Conservation (phyloP, 92 coral and sea anemone genomes). For the Phenganax subtilis region DNA sequence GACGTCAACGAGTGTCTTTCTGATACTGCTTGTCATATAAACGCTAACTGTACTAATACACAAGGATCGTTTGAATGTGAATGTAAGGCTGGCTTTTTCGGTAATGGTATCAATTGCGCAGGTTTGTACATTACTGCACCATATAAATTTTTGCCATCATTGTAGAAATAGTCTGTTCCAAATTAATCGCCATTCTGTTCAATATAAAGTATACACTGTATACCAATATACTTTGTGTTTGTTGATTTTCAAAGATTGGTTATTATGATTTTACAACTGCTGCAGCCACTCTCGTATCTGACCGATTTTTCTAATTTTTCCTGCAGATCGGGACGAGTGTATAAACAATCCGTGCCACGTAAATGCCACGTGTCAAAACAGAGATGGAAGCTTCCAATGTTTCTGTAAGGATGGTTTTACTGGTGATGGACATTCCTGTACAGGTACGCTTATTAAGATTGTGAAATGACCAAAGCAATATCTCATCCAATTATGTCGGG, state of each 20-base stretch:
- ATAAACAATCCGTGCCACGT: slow-evolving; percentile 36
- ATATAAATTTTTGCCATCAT: background rate
- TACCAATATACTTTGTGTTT: background rate
- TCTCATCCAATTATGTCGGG: too few relatives aligned
- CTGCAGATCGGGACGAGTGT: slow-evolving; percentile 8
- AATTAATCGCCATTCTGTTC: too few relatives aligned
- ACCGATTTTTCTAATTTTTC: background rate
- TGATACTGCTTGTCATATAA: background rate
- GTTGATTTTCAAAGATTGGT: too few relatives aligned
- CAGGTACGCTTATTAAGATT: slow-evolving; percentile 19
- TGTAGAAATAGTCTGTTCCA: too few relatives aligned
- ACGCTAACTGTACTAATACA: slow-evolving; percentile 60
- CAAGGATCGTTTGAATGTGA: slow-evolving; percentile 55
- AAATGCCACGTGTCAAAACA: slow-evolving; percentile 47
- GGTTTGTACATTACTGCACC: slow-evolving; percentile 43
- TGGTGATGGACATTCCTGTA: slow-evolving; percentile 45
- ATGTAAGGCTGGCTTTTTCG: slow-evolving; percentile 52
- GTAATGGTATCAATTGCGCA: slow-evolving; percentile 56
- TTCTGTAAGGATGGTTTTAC: slow-evolving; percentile 41
- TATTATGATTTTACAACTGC: too few relatives aligned
- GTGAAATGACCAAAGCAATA: too few relatives aligned
- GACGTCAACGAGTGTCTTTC: slow-evolving; percentile 33
- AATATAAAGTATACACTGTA: too few relatives aligned
- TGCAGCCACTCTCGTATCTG: background rate
- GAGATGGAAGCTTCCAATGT: slow-evolving; percentile 36